Conservation (phyloP, 2,888 invertebrate genomes). For the Cheilosia urbana region DNA sequence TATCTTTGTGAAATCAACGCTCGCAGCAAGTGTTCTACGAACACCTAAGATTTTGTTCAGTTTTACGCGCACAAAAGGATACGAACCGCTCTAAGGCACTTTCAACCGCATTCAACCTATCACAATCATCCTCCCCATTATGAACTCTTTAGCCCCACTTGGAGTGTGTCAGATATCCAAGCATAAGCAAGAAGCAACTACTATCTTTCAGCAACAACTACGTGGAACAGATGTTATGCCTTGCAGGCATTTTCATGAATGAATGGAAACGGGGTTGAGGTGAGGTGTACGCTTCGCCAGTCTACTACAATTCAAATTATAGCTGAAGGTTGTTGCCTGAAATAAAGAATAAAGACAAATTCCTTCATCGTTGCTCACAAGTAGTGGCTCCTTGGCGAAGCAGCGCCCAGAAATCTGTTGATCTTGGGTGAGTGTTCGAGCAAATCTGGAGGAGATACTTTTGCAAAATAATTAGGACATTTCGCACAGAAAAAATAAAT, state of each 20-base stretch:
- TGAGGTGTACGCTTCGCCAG: slow-evolving; percentile 24
- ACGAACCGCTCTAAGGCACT: slow-evolving; percentile 48
- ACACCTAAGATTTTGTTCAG: slow-evolving; percentile 60
- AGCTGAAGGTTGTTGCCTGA: slow-evolving; percentile 58
- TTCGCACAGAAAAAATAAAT: background rate
- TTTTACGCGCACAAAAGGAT: slow-evolving; percentile 51
- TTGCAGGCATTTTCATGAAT: slow-evolving; percentile 23
- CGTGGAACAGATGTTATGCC: slow-evolving; percentile 20
- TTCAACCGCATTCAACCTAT: slow-evolving; percentile 59
- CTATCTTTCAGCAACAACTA: slow-evolving; percentile 16
- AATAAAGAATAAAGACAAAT: slow-evolving; percentile 39
- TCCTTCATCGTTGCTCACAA: background rate
- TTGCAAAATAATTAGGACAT: slow-evolving; percentile 62
- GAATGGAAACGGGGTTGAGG: slow-evolving; percentile 12
- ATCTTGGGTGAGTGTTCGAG: slow-evolving; percentile 25
- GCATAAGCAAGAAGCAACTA: slow-evolving; percentile 16
- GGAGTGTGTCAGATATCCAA: slow-evolving; percentile 12
- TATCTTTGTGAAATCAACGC: slow-evolving; percentile 58
- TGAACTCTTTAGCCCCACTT: slow-evolving; percentile 48
- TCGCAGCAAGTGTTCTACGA: slow-evolving; percentile 30
- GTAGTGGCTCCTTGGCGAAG: slow-evolving; percentile 31
- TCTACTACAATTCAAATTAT: slow-evolving; percentile 65
- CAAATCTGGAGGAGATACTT: slow-evolving; percentile 26
- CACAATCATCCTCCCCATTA: background rate
- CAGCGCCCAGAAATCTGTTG: slow-evolving; percentile 58